Evolutionary conservation across 2,797 vertebrate genomes (phyloP).

Genomic region (Euphonia xanthogaster): DNA sequence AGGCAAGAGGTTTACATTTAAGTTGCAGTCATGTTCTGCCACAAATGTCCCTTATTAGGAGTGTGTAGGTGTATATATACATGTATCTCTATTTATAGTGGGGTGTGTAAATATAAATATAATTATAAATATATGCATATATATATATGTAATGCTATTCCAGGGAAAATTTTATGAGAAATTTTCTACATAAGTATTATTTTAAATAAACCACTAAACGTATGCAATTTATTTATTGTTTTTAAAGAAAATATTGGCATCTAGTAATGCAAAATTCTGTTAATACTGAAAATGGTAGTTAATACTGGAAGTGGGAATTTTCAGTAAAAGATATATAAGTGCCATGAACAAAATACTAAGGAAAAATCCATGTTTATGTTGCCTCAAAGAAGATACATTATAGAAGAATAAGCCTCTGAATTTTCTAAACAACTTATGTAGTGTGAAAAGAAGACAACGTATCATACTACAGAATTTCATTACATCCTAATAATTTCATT

Average conservation of each 20-base stretch:
- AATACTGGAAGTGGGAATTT: neutral
- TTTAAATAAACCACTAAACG: neutral
- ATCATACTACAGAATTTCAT: neutral
- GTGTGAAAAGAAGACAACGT: neutral
- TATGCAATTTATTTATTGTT: neutral
- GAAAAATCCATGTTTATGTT: neutral
- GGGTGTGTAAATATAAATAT: fast-evolving
- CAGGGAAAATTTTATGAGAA: neutral
- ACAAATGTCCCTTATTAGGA: neutral
- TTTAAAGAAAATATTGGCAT: neutral
- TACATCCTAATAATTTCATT: neutral
- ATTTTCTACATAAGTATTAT: neutral
- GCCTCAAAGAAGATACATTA: neutral
- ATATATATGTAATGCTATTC: neutral
- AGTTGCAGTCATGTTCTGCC: neutral
- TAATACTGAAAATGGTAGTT: neutral
- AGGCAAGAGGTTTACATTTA: neutral
- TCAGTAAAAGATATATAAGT: neutral
- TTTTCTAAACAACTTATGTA: neutral
- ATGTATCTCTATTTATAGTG: neutral
- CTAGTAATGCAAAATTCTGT: neutral
- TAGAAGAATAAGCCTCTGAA: neutral
- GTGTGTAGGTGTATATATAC: too few species aligned
- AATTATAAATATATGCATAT: too few species aligned
- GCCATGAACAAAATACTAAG: neutral